These are phyloP conservation scores for Caligus rogercresseyi DNA, from an alignment of 1,140 invertebrate species.

Conservation along the genomic window DNA sequence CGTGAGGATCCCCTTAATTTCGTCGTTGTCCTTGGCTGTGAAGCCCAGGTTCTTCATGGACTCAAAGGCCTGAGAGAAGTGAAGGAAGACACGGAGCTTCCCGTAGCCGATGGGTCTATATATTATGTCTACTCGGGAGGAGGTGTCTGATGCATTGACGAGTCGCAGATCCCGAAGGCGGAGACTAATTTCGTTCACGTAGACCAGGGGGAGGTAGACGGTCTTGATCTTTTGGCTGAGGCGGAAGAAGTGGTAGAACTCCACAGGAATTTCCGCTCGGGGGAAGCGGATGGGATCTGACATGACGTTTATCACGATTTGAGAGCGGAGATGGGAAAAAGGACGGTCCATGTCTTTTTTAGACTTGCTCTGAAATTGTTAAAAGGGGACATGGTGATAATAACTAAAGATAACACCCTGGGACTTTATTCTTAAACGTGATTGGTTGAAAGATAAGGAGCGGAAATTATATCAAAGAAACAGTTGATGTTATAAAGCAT, in stretches of 20 bases:
- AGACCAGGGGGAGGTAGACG: constrained; percentile 57
- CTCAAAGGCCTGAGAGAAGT: constrained; percentile 57
- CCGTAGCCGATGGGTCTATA: constrained; percentile 36
- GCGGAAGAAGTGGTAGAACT: constrained; percentile 35
- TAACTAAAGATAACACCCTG: neutral
- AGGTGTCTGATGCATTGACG: constrained; percentile 24
- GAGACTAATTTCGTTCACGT: constrained; percentile 59
- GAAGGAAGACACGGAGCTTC: constrained; percentile 44
- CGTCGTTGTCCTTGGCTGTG: constrained; percentile 79
- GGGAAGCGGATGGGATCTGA: constrained; percentile 43
- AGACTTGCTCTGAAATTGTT: neutral
- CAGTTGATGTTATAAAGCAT: too few relatives aligned
- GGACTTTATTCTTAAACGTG: too few relatives aligned
- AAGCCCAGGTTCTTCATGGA: constrained; percentile 60
- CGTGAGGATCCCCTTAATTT: constrained; percentile 86
- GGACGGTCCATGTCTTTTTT: constrained; percentile 25
- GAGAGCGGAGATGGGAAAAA: constrained; percentile 42
- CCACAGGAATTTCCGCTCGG: constrained; percentile 38
- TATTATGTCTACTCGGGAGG: constrained; percentile 29
- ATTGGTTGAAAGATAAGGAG: too few relatives aligned
- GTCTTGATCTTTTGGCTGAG: constrained; percentile 9
- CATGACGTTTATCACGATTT: constrained; percentile 42
- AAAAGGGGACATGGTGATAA: neutral
- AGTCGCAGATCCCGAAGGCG: constrained; percentile 49
- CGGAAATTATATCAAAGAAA: too few relatives aligned